Evolutionary conservation across 2,797 vertebrate genomes (phyloP), one percentile per base, ranked within the genome.

Genomic region (Coregonus ussuriensis): DNA sequence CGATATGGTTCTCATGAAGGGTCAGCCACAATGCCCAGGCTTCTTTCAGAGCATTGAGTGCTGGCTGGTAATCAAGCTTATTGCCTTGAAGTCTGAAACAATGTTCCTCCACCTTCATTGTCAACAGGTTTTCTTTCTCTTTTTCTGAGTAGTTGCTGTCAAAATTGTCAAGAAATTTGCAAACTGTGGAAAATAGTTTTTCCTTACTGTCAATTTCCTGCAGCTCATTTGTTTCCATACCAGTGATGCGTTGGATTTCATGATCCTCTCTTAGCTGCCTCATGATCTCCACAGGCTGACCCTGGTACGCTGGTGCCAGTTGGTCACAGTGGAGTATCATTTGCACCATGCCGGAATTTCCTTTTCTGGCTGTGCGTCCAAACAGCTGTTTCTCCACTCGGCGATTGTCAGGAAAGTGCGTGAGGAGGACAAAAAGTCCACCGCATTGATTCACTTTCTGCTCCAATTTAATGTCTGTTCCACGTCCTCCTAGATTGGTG

Each of bases 361-460:
- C 86, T 76, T 85, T 88, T 1, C 86, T 80, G 11, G 79, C 82
- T 0, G 86, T 86, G 15, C 83, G 83, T 5, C 85, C 89, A 82
- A 87, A 87, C 3, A 84, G 74, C 70, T 90, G 87, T 63, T 65
- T 84, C 81, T 89, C 88, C 6, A 90, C 86, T 41, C 88, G 69
- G 1, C 78, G 77, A 4, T 81, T 89, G 53, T 29, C 41, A 18
- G 85, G 79, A 18, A 89, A 88, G 66, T 88, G 75, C 4, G 87
- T 79, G n/a, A 91, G 86, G 4, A 88, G 68, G 1, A 86, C 86
- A 31, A 78, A 81, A 52, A 86, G 76, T 6, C 86, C 86, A 14
- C 87, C 87, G 21, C 71, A 70, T 14, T 31, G 9, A 56, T 88
- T 88, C 1, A 88, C 87, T 9, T 76, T 47, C 9, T 82, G 11